Evolutionary conservation across 2,888 invertebrate species (phyloP).

Genomic region (Oscheius sp.): DNA sequence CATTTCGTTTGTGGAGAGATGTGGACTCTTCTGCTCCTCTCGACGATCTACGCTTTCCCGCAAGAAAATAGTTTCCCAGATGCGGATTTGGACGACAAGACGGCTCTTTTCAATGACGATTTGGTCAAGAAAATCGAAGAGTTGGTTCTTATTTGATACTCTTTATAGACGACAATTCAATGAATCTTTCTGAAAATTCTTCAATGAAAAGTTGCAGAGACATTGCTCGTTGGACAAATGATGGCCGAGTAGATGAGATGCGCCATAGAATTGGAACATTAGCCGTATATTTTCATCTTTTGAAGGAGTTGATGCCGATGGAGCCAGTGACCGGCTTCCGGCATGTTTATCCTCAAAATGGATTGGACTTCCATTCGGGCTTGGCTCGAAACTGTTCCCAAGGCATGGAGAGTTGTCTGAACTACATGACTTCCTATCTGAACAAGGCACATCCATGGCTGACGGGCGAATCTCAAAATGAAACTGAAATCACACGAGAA

Average conservation of each 20-base stretch:
- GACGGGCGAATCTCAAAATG: slow-evolving; percentile 1
- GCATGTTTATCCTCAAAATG: slow-evolving; percentile 38
- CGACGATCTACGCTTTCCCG: no score
- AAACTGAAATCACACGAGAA: not conserved
- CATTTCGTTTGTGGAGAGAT: no score
- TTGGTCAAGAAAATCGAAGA: slow-evolving; percentile 4
- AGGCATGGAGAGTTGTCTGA: slow-evolving; percentile 6
- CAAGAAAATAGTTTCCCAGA: no score
- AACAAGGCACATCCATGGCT: slow-evolving; percentile 16
- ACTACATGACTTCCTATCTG: slow-evolving; percentile 10
- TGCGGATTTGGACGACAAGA: slow-evolving; percentile 3
- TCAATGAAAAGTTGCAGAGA: slow-evolving; percentile 6
- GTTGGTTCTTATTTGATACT: not conserved
- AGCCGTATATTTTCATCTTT: slow-evolving; percentile 40
- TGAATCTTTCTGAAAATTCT: no score
- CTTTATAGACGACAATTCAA: not conserved
- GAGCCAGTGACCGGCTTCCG: not conserved
- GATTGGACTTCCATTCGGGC: slow-evolving; percentile 36
- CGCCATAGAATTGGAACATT: slow-evolving; percentile 39
- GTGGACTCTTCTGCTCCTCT: no score
- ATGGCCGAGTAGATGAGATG: slow-evolving; percentile 6
- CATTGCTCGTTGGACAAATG: not conserved
- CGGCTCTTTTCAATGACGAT: slow-evolving; percentile 2
- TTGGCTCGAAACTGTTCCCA: slow-evolving; percentile 22
- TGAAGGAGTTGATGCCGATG: slow-evolving; percentile 37